Conservation (phyloP, 2,888 invertebrate species). For the Graphium colonna region DNA sequence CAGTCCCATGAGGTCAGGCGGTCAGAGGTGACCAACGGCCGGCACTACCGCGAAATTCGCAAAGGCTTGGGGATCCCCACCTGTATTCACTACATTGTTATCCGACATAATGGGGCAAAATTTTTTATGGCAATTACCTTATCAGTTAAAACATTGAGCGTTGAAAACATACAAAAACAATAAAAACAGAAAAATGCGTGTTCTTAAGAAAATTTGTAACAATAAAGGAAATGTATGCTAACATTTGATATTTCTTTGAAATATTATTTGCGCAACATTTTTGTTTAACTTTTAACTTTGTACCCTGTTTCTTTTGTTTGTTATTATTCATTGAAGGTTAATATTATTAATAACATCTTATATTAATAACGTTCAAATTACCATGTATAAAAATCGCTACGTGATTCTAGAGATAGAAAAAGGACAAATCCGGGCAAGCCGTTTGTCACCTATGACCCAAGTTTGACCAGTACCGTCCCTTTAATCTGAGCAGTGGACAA, state of each 20-base stretch:
- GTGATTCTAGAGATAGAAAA: background rate
- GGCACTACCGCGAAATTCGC: constrained; percentile 33
- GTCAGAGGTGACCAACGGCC: constrained; percentile 76
- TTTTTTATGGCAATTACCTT: constrained; percentile 11
- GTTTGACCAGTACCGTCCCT: constrained; percentile 54
- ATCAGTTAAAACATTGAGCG: constrained; percentile 11
- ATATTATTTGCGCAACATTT: too few relatives aligned
- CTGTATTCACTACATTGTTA: constrained; percentile 35
- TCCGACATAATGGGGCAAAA: constrained; percentile 12
- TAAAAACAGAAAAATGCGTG: too few relatives aligned
- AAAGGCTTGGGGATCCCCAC: constrained; percentile 40
- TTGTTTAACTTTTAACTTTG: too few relatives aligned
- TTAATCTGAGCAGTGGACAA: constrained; percentile 11
- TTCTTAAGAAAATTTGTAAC: too few relatives aligned
- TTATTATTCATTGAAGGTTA: too few relatives aligned
- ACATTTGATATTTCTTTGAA: too few relatives aligned
- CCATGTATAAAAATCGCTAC: too few relatives aligned
- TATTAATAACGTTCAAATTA: too few relatives aligned
- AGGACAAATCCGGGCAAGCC: constrained; percentile 55
- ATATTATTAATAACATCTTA: too few relatives aligned
- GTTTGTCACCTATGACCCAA: constrained; percentile 77
- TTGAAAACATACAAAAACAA: constrained; percentile 5
- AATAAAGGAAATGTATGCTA: too few relatives aligned
- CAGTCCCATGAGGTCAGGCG: constrained; percentile 71
- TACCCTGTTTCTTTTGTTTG: too few relatives aligned